phyloP scores from a whole-genome alignment of 2,797 vertebrate species.

The Pseudochaenichthys georgianus region DNA sequence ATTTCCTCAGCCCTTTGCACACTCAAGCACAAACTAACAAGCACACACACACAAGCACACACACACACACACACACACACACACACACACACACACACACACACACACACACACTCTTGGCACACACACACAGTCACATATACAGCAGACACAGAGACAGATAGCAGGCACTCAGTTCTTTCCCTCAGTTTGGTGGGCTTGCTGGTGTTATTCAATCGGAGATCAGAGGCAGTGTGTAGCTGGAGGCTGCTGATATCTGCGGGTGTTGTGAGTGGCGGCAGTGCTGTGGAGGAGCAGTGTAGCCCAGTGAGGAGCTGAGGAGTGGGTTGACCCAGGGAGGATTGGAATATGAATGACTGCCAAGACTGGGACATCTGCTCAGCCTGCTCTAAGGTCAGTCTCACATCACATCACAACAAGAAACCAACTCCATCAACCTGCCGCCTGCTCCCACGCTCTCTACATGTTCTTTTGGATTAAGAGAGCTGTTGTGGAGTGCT shows the following conservation, averaged over 20 bases:
- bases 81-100: constrained; percentile 36
- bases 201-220: constrained; percentile 71
- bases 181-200: constrained; percentile 76
- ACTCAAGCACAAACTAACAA: constrained; percentile 60
- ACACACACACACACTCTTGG: constrained; percentile 32
- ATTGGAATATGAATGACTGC: constrained; percentile 77
- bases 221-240: constrained; percentile 73
- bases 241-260: constrained; percentile 70
- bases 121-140: constrained; percentile 59
- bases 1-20: constrained; percentile 87
- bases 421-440: constrained; percentile 45
- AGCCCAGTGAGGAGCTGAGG: constrained; percentile 56
- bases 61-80: constrained; percentile 12
- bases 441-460: constrained; percentile 31
- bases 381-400: constrained; percentile 82
- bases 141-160: constrained; percentile 69
- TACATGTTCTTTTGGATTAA: constrained; percentile 16
- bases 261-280: constrained; percentile 54
- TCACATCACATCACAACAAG: constrained; percentile 55
- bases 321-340: constrained; percentile 72
- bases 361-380: constrained; percentile 75
- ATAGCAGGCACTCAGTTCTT: constrained; percentile 75
- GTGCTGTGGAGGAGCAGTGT: constrained; percentile 54
- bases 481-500: neutral
- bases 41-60: constrained; percentile 52